phyloP scores from a whole-genome alignment of 1,140 invertebrate genomes.

The Ceratosolen fusciceps region DNA sequence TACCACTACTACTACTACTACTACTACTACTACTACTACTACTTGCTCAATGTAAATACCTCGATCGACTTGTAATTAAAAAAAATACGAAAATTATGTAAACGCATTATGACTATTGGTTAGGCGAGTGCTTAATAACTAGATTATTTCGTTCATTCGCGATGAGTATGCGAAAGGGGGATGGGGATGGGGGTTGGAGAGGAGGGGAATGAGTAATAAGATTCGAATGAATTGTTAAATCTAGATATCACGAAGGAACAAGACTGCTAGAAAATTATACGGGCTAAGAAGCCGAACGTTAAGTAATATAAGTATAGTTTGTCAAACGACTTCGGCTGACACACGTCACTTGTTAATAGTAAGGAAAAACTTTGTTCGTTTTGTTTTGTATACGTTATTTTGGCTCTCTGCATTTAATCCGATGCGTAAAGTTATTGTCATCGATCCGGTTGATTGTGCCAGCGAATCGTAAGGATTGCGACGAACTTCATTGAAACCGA shows the following conservation, averaged over 20 bases:
- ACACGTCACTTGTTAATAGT: background rate
- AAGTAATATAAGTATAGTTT: constrained; percentile 49
- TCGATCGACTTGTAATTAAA: constrained; percentile 39
- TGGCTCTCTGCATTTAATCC: background rate
- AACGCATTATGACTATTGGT: constrained; percentile 62
- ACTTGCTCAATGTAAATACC: constrained; percentile 48
- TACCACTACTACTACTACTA: too few relatives aligned
- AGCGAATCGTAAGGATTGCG: too few relatives aligned
- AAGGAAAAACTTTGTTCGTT: too few relatives aligned
- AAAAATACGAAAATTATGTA: constrained; percentile 40
- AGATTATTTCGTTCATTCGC: constrained; percentile 51
- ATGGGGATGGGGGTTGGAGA: too few relatives aligned
- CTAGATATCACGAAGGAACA: constrained; percentile 63
- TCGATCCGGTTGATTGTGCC: too few relatives aligned
- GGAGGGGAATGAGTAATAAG: too few relatives aligned
- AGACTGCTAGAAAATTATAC: constrained; percentile 64
- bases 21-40: too few relatives aligned
- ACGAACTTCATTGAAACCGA: too few relatives aligned
- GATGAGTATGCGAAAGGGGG: constrained; percentile 12
- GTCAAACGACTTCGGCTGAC: constrained; percentile 35
- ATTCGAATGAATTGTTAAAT: constrained; percentile 53
- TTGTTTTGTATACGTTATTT: background rate
- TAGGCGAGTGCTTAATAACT: constrained; percentile 54
- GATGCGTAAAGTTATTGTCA: constrained; percentile 28
- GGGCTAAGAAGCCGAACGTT: constrained; percentile 56